These are phyloP conservation scores for Rhagonycha lutea DNA, from an alignment of 2,888 invertebrate genomes.

Conservation along the genomic window DNA sequence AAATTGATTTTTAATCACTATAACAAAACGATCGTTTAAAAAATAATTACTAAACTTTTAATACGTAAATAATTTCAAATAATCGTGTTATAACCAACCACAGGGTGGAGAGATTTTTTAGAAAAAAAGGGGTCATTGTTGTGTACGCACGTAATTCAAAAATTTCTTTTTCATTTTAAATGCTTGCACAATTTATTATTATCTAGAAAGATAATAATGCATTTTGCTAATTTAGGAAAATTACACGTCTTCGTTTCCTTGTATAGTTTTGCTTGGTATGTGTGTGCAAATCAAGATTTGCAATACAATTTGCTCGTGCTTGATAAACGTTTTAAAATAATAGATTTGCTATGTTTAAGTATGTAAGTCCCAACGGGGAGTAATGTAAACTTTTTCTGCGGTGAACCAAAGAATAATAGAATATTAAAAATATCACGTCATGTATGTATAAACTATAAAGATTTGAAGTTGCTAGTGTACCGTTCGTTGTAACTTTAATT, in stretches of 20 bases:
- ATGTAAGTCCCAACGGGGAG: slow-evolving; percentile 39
- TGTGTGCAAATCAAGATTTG: slow-evolving; percentile 27
- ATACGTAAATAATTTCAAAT: no score
- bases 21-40: background rate
- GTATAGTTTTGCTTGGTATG: slow-evolving; percentile 1
- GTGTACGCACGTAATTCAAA: background rate
- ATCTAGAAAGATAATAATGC: background rate
- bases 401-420: slow-evolving; percentile 17
- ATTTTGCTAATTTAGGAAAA: background rate
- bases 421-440: slow-evolving; percentile 19
- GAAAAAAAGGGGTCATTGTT: no score
- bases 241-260: slow-evolving; percentile 19
- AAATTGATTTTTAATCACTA: background rate
- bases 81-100: no score
- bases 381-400: slow-evolving; percentile 31
- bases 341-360: slow-evolving; percentile 37
- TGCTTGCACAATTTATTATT: background rate
- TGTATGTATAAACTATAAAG: slow-evolving; percentile 19
- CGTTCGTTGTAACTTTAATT: slow-evolving; percentile 18
- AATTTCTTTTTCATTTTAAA: background rate
- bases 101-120: no score
- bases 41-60: background rate
- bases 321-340: slow-evolving; percentile 33
- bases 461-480: slow-evolving; percentile 24
- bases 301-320: slow-evolving; percentile 30